Percentiles rank a stretch among this genome's conserved stretches.
These are phyloP conservation scores for Eupithecia vulgata DNA, from an alignment of 2,888 invertebrate species.

Conservation along the genomic window DNA sequence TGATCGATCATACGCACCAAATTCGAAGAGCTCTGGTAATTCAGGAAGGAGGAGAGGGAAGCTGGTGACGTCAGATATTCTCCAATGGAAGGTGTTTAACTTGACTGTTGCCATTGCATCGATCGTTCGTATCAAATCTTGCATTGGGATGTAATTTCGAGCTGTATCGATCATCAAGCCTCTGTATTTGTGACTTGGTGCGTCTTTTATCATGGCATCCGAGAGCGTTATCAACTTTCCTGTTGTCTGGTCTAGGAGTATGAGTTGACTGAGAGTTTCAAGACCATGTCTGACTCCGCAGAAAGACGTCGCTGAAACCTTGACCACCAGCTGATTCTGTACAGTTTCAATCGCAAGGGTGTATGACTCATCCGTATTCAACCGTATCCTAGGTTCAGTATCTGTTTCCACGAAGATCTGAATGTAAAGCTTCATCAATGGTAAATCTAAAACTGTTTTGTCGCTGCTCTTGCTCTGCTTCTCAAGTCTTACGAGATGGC, in stretches of 20 bases:
- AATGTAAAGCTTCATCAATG: constrained; percentile 64
- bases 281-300: constrained; percentile 90
- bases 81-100: constrained; percentile 96
- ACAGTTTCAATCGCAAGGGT: constrained; percentile 81
- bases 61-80: constrained; percentile 93
- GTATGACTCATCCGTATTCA: constrained; percentile 89
- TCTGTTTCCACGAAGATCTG: constrained; percentile 81
- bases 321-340: constrained; percentile 74
- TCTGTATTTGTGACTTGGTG: constrained; percentile 89
- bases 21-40: constrained; percentile 88
- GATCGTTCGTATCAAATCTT: constrained; percentile 88
- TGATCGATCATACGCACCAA: constrained; percentile 92
- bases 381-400: constrained; percentile 81
- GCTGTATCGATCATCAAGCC: constrained; percentile 96
- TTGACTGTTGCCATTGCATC: constrained; percentile 94
- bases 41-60: constrained; percentile 91
- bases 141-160: constrained; percentile 92
- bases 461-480: constrained; percentile 57
- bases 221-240: constrained; percentile 85
- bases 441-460: constrained; percentile 46
- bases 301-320: constrained; percentile 84
- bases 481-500: constrained; percentile 75
- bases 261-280: constrained; percentile 89
- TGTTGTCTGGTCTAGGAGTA: constrained; percentile 88
- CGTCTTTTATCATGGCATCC: constrained; percentile 87